These are phyloP conservation scores for Sitophilus oryzae DNA, from an alignment of 1,140 invertebrate species.

Conservation along the genomic window DNA sequence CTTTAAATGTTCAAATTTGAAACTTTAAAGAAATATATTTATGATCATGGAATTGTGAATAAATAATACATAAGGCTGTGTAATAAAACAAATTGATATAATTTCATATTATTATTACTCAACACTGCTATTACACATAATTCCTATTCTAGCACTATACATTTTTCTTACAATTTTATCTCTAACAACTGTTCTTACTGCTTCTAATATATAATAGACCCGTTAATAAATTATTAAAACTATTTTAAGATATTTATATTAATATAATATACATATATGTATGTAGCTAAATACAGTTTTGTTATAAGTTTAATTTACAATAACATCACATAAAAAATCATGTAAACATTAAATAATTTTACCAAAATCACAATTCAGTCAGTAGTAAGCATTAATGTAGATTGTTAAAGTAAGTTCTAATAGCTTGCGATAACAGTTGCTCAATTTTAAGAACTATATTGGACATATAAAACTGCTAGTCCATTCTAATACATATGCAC, in stretches of 20 bases:
- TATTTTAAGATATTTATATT: constrained; percentile 22
- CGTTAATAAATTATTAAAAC: constrained; percentile 42
- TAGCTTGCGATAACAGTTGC: no score
- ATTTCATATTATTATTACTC: no score
- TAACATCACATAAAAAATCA: constrained; percentile 26
- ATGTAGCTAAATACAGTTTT: constrained; percentile 21
- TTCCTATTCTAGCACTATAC: constrained; percentile 31
- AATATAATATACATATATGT: constrained; percentile 24
- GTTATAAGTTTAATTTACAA: constrained; percentile 22
- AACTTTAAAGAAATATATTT: background rate
- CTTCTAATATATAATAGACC: constrained; percentile 31
- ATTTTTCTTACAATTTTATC: constrained; percentile 33
- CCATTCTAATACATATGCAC: no score
- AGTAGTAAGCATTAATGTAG: constrained; percentile 10
- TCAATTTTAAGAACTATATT: no score
- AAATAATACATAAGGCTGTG: no score
- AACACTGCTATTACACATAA: constrained; percentile 38
- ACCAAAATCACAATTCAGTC: constrained; percentile 26
- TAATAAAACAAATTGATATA: no score
- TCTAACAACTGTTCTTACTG: constrained; percentile 15
- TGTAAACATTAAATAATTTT: constrained; percentile 16
- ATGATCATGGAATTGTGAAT: no score
- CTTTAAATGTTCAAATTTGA: background rate
- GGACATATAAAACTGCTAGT: no score
- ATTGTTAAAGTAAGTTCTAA: constrained; percentile 3